Percentiles rank a stretch among this genome's conserved stretches.
These are phyloP conservation scores for Podotricha telesiphe DNA, from an alignment of 2,888 invertebrate species.

Conservation along the genomic window DNA sequence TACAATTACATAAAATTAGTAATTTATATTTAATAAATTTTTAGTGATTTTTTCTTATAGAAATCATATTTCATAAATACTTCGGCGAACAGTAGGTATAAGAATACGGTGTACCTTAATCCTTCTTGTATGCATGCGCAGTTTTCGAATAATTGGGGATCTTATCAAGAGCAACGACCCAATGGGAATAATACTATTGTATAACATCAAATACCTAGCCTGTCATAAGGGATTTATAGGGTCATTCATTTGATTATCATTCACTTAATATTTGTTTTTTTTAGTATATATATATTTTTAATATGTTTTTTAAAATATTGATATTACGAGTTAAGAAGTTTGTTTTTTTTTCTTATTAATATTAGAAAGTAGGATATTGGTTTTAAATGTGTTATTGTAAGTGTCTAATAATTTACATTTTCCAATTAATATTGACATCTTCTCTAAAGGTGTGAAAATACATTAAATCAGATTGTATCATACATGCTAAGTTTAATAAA, in stretches of 20 bases:
- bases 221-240: not conserved
- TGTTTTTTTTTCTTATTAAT: no score
- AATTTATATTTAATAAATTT: not conserved
- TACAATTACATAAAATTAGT: no score
- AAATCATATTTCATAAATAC: not conserved
- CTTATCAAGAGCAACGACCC: constrained; percentile 16
- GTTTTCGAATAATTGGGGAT: constrained; percentile 15
- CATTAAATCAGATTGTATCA: no score
- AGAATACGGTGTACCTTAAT: constrained; percentile 4
- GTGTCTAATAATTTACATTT: no score
- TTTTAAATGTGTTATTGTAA: no score
- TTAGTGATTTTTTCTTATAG: not conserved
- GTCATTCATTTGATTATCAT: not conserved
- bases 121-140: constrained; percentile 15
- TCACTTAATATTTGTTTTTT: not conserved
- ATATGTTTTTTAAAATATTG: not conserved
- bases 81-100: not conserved
- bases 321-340: no score
- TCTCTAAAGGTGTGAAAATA: no score
- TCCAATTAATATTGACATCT: no score
- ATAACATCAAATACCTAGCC: constrained; percentile 21
- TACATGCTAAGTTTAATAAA: no score
- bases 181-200: constrained; percentile 18
- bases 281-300: not conserved
- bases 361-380: no score